Evolutionary conservation across 2,797 vertebrate genomes (phyloP), one percentile per base, ranked within the genome.

Genomic region (Coccyzus lansbergi): DNA sequence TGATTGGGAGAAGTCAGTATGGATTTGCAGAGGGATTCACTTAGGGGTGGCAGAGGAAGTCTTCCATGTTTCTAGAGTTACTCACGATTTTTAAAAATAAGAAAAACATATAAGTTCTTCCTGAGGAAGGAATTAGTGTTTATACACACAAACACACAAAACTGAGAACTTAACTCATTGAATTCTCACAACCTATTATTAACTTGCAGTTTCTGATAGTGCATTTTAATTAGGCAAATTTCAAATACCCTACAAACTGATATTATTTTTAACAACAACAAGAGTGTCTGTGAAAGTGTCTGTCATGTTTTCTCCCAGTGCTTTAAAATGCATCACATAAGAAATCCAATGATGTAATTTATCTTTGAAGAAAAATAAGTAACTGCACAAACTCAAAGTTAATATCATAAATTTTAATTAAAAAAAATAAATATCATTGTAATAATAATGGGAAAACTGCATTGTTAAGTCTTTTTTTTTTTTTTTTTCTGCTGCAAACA

Each of bases 361-460:
- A 20, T 53, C 34, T 56, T 26, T 28, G n/a, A 67, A 81, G 36
- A 55, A 84, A 90, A 65, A 59, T 7, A 71, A 67, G 78, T 62
- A 59, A 20, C 17, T 74, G 36, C 8, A 71, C 13, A 79, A 55
- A 4, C 16, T n/a, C 42, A 22, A 83, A 81, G 76, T 28, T 10
- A 82, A 90, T 78, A 19, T 55, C 29, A 90, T 42, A 81, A 29
- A 92, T 86, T 87, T 94, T 58, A 68, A 76, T 58, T 86, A 84
- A 91, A 85, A 86, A 83, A 93, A 92, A 89, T n/a, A 88, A 91
- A 80, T 68, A 40, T 28, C 16, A 90, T 46, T 48, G 87, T 40
- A 88, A 79, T 31, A 88, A 68, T 17, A 20, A 44, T 29, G 25
- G 59, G 49, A 44, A 29, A 89, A 76, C 10, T 25, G 86, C 60